Evolutionary conservation across 1,140 invertebrate genomes (phyloP).

Genomic region (Hetaerina americana): DNA sequence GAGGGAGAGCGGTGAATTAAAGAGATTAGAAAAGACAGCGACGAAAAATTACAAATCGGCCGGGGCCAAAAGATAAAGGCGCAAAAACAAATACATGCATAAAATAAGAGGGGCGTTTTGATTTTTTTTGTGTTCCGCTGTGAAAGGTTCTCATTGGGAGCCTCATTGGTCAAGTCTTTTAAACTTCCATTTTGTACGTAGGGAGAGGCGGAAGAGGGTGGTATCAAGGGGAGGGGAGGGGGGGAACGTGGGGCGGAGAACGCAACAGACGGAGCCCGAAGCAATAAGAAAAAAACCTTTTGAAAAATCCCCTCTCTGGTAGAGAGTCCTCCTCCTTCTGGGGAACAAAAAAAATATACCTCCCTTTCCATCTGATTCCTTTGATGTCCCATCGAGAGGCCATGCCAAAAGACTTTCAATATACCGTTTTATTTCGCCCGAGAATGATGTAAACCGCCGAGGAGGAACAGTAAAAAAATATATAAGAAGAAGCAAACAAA

Average conservation of each 20-base stretch:
- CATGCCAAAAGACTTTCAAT: neutral
- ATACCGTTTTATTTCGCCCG: neutral
- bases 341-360: too few species aligned
- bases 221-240: neutral
- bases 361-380: neutral
- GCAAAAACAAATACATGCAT: too few species aligned
- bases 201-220: neutral
- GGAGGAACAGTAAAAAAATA: neutral
- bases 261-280: neutral
- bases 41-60: too few species aligned
- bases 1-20: too few species aligned
- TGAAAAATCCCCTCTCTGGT: neutral
- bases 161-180: neutral
- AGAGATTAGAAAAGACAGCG: too few species aligned
- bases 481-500: too few species aligned
- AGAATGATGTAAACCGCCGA: neutral
- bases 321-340: too few species aligned
- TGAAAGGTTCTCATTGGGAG: too few species aligned
- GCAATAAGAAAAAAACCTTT: neutral
- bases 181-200: too few species aligned
- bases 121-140: too few species aligned
- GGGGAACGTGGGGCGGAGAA: neutral
- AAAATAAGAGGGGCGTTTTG: too few species aligned
- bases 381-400: neutral
- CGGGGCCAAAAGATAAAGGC: too few species aligned